phyloP scores from a whole-genome alignment of 2,888 invertebrate genomes.

The Charanyca ferruginea region DNA sequence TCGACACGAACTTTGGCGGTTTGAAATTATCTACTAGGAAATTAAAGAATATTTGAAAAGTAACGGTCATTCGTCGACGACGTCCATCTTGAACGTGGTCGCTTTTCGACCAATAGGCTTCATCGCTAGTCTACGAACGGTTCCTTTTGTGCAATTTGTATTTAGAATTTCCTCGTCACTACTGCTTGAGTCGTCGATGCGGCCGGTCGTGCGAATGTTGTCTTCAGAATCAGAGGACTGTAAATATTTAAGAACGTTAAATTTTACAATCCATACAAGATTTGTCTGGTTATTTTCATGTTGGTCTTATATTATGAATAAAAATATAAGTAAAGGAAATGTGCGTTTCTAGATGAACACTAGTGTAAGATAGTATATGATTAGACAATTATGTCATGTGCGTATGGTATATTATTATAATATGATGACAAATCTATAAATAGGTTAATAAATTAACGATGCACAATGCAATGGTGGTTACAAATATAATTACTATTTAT shows the following conservation, averaged over 20 bases:
- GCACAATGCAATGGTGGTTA: background rate
- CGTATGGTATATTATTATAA: constrained; percentile 8
- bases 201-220: constrained; percentile 78
- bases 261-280: background rate
- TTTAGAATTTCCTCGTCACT: constrained; percentile 86
- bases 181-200: constrained; percentile 84
- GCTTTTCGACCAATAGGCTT: constrained; percentile 82
- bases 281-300: background rate
- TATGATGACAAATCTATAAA: background rate
- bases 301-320: background rate
- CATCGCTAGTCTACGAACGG: constrained; percentile 83
- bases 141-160: constrained; percentile 76
- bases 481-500: background rate
- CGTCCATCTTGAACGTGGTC: constrained; percentile 84
- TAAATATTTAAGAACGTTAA: constrained; percentile 33
- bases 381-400: background rate
- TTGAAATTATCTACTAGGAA: constrained; percentile 46
- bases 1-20: constrained; percentile 59
- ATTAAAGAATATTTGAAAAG: constrained; percentile 53
- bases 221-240: constrained; percentile 86
- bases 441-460: constrained; percentile 12
- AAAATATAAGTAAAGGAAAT: background rate
- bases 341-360: constrained; percentile 13
- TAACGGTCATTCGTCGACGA: constrained; percentile 82
- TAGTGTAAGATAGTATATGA: constrained; percentile 1